These are phyloP conservation scores for Craterocephalus amniculus DNA, from an alignment of 2,797 vertebrate genomes.

Conservation along the genomic window DNA sequence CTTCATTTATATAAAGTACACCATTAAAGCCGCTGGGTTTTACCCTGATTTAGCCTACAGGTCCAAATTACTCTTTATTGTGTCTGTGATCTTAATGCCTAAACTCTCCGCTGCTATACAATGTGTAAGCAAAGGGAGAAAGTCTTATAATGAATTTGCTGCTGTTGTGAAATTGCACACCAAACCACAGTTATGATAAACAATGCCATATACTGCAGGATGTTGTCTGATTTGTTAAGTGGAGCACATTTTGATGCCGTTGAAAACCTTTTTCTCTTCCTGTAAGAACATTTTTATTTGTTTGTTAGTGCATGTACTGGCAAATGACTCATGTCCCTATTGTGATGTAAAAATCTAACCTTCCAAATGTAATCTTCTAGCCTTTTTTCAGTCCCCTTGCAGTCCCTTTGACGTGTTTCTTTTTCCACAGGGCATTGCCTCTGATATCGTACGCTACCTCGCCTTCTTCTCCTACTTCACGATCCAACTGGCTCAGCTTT, in stretches of 20 bases:
- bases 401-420: not conserved
- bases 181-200: conserved; percentile 52
- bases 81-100: conserved; percentile 69
- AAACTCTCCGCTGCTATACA: conserved; percentile 58
- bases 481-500: conserved; percentile 87
- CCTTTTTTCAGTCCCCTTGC: not conserved
- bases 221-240: conserved; percentile 58
- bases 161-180: conserved; percentile 50
- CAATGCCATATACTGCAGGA: conserved; percentile 46
- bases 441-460: conserved; percentile 84
- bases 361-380: conserved; percentile 17
- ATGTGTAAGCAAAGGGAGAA: conserved; percentile 53
- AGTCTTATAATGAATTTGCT: conserved; percentile 23
- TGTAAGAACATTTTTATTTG: conserved; percentile 28
- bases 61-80: conserved; percentile 80
- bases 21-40: conserved; percentile 76
- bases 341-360: conserved; percentile 32
- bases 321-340: conserved; percentile 34
- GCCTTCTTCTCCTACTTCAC: conserved; percentile 86
- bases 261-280: conserved; percentile 25
- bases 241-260: conserved; percentile 11
- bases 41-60: conserved; percentile 72
- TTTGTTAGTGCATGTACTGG: not conserved
- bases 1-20: conserved; percentile 77
- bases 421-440: conserved; percentile 82